Conservation (phyloP, 1,140 invertebrate genomes). For the Pectinophora gossypiella region DNA sequence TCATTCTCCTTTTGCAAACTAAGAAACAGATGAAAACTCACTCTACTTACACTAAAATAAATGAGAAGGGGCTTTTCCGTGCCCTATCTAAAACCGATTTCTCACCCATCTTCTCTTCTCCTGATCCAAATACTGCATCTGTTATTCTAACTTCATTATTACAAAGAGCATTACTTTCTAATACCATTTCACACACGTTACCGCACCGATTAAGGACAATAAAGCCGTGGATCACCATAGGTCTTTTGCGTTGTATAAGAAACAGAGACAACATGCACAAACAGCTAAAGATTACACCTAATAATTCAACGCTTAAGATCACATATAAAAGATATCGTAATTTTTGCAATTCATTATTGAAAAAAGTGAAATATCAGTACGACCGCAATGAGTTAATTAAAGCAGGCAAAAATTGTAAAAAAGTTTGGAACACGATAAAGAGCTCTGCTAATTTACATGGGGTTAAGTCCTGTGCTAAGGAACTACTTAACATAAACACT, state of each 20-base stretch:
- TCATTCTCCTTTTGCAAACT: background rate
- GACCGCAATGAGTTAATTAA: background rate
- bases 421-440: slow-evolving; percentile 9
- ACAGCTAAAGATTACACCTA: background rate
- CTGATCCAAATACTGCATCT: slow-evolving; percentile 1
- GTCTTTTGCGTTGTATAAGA: slow-evolving; percentile 10
- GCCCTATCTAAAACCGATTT: background rate
- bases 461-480: background rate
- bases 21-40: background rate
- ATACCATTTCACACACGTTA: background rate
- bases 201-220: background rate
- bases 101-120: background rate
- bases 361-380: slow-evolving; percentile 9
- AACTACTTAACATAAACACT: background rate
- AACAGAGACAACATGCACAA: slow-evolving; percentile 12
- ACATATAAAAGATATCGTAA: slow-evolving; percentile 12
- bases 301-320: slow-evolving; percentile 1
- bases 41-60: background rate
- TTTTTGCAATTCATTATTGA: slow-evolving; percentile 11
- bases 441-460: background rate
- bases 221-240: slow-evolving; percentile 14
- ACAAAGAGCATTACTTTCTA: background rate
- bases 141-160: background rate
- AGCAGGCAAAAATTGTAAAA: slow-evolving; percentile 6
- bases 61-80: background rate